Evolutionary conservation across 2,797 vertebrate genomes (phyloP), one percentile per base, ranked within the genome.

Genomic region (Orestias chungarensis): DNA sequence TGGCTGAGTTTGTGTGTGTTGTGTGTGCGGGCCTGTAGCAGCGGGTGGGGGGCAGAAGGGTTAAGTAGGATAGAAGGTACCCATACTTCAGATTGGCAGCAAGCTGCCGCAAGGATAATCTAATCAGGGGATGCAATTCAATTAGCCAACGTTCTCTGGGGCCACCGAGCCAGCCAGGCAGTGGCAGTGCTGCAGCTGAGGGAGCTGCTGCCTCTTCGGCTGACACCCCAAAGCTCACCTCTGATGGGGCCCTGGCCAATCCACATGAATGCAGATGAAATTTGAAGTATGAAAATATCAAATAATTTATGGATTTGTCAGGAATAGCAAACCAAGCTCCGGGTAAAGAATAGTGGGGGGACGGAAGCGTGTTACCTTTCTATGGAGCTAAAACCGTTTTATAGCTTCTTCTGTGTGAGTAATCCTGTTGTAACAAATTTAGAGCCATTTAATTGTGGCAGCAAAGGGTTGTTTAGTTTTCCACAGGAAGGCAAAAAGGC

Each of bases 21-120:
- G 75, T 82, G 79, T 81, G 80, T 95, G 94, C 91, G 93, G 93
- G 95, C 92, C 95, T 94, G 95, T 94, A 95, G 95, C 96, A 96
- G 96, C 96, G 96, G 96, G 95, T 95, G 95, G 94, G 95, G 96
- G 97, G 96, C 97, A 97, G 96, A 95, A 95, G 97, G 98, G 98
- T 99, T 99, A 98, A 99, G 98, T 99, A 99, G 96, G 96, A 98
- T 96, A 97, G 97, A 98, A 98, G 96, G 97, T 96, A 97, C 96
- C 96, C 97, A 98, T 98, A 97, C 97, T 98, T 98, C 96, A 99
- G 97, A 98, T 97, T 98, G 97, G 97, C 98, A 99, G 97, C 97
- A 96, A 97, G 96, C 97, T 98, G 97, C 96, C 95, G 96, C 97
- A 96, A 96, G 95, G 96, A 97, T 99, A 99, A 99, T 99, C 97